A percentile compares a stretch with the other conserved stretches of the same genome.
Evolutionary conservation across 2,797 vertebrate genomes (phyloP).

Genomic region (Pagetopsis macropterus): DNA sequence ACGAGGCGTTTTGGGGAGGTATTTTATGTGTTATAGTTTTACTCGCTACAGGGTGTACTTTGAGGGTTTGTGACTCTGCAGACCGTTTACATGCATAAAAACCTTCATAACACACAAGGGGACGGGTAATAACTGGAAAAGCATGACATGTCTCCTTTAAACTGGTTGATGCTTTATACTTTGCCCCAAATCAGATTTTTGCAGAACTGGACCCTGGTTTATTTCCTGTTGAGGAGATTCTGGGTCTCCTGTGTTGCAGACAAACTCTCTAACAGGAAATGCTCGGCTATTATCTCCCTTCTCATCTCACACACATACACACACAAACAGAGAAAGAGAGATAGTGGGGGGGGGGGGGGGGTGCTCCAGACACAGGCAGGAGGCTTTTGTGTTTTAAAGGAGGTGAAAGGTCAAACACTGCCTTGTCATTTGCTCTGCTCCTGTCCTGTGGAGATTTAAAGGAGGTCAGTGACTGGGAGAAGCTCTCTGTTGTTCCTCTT

Average conservation of each 20-base stretch:
- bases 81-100: no score
- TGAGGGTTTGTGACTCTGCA: no score
- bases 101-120: no score
- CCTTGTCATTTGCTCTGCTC: conserved; percentile 50
- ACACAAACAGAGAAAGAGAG: conserved; percentile 10
- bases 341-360: not conserved
- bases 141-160: no score
- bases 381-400: conserved; percentile 57
- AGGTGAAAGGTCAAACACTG: conserved; percentile 65
- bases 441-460: conserved; percentile 60
- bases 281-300: conserved; percentile 56
- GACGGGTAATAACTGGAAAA: no score
- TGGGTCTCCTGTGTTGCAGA: conserved; percentile 29
- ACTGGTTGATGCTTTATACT: not conserved
- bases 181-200: not conserved
- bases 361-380: conserved; percentile 13
- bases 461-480: conserved; percentile 46
- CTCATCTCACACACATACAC: conserved; percentile 25
- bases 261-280: conserved; percentile 59
- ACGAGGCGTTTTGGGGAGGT: no score
- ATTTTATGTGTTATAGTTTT: no score
- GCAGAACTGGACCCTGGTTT: conserved; percentile 12
- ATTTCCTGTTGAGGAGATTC: conserved; percentile 19
- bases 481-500: conserved; percentile 49
- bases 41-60: no score